Evolutionary conservation across 2,113 vertebrate genomes (phyloP), one percentile per base, ranked within the genome.

Genomic region (Corythoichthys haematopterus): DNA sequence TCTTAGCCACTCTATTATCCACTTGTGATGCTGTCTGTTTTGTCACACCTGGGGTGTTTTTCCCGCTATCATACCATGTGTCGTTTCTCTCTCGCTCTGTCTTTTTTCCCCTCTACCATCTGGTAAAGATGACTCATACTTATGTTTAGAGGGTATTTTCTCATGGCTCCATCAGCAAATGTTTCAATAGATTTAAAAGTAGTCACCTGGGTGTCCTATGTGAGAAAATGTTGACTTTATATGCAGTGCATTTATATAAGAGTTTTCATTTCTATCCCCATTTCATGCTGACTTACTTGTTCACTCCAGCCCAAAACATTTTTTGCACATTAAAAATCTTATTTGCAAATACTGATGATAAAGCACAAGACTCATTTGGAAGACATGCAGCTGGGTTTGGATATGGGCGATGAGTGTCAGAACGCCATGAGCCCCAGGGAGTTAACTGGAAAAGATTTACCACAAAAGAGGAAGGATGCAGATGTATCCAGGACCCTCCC

Each of bases 1-100:
- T 46, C 16, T 20, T 43, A 20, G 58, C 16, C 9, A 28, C 68
- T 76, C 61, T 66, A 65, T 76, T 67, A 81, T 35, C 45, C 15
- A 12, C 43, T 75, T n/a, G 59, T 40, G 61, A 64, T 35, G 64
- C 65, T 79, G 65, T 47, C 47, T 69, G 38, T 57, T 74, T 70
- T 75, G 72, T 81, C 75, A 67, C 79, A 70, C 70, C 51, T 71
- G 63, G 70, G 69, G 75, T 80, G 75, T 82, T 74, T 84, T 68
- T 65, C 13, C 46, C 55, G 69, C 52, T 33, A 66, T 73, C 50
- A 64, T 53, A 75, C 66, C 46, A 53, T 53, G 75, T 61, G 2
- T 45, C 45, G 65, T 20, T 66, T 68, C 64, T 59, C 64, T 67
- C 47, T 62, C 65, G 52, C 66, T 73, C 69, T 0, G 2, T 64